Evolutionary conservation across 2,113 vertebrate species (phyloP).

Genomic region (Microtus richardsoni): DNA sequence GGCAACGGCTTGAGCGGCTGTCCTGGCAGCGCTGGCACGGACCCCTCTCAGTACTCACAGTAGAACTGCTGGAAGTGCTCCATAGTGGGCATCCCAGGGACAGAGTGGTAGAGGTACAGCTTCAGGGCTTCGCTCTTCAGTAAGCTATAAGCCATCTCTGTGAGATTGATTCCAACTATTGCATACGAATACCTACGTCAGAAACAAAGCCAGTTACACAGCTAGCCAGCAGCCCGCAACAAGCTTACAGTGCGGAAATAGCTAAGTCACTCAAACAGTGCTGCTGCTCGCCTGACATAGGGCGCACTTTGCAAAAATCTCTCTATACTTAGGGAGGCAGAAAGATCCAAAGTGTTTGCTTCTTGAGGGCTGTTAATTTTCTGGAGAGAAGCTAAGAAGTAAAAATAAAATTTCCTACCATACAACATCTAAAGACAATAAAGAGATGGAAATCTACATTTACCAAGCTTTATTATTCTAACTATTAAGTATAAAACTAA

Average conservation of each 20-base stretch:
- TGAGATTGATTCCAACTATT: slow-evolving; percentile 99
- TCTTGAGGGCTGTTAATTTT: slow-evolving; percentile 29
- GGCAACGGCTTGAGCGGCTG: not conserved
- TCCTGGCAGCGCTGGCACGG: not conserved
- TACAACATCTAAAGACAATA: not conserved
- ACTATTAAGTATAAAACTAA: slow-evolving; percentile 15
- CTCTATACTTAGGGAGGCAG: slow-evolving; percentile 14
- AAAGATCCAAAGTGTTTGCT: not conserved
- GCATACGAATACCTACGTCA: slow-evolving; percentile 96
- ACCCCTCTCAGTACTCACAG: slow-evolving; percentile 88
- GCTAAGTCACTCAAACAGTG: not conserved
- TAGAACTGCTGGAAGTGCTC: slow-evolving; percentile 96
- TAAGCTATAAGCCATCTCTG: slow-evolving; percentile 98
- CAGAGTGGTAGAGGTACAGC: slow-evolving; percentile 94
- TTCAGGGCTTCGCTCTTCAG: slow-evolving; percentile 94
- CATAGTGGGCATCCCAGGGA: slow-evolving; percentile 89
- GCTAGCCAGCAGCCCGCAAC: not conserved
- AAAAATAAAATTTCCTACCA: slow-evolving; percentile 47
- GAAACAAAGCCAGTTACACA: slow-evolving; percentile 26
- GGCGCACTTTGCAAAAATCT: not conserved
- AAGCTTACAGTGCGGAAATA: not conserved
- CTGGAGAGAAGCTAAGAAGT: slow-evolving; percentile 24
- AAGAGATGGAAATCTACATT: not conserved
- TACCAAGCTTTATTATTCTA: not conserved
- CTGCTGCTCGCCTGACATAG: not conserved